Evolutionary conservation across 2,113 vertebrate genomes (phyloP).

Genomic region (Psettodes erumei): DNA sequence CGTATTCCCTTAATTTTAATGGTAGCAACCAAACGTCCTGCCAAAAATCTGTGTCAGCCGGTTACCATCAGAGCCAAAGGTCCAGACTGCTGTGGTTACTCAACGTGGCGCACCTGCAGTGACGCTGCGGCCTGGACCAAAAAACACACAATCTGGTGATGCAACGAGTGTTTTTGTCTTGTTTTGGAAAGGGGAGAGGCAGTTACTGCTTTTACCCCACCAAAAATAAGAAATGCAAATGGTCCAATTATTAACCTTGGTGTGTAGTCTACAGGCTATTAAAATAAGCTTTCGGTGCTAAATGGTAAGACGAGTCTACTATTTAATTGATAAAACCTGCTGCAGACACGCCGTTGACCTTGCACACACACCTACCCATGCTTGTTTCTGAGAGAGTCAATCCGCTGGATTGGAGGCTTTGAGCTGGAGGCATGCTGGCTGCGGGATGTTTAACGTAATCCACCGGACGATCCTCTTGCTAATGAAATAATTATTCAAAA

Average conservation of each 20-base stretch:
- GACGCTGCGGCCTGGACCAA: conserved; percentile 63
- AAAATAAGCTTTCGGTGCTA: not conserved
- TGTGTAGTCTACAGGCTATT: not conserved
- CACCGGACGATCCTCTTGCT: conserved; percentile 21
- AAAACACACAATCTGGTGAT: conserved; percentile 33
- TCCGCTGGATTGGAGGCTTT: conserved; percentile 79
- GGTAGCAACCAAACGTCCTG: conserved; percentile 8
- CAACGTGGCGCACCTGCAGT: conserved; percentile 70
- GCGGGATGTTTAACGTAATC: conserved; percentile 23
- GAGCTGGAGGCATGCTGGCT: conserved; percentile 78
- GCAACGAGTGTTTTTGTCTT: conserved; percentile 45
- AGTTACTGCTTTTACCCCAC: not conserved
- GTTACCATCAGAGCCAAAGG: conserved; percentile 11
- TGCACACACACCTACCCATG: conserved; percentile 83
- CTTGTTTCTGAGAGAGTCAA: conserved; percentile 80
- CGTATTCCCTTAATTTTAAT: not conserved
- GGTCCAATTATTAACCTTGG: too few relatives aligned
- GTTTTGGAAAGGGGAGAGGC: not conserved
- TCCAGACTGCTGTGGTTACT: conserved; percentile 37
- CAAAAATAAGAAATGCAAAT: not conserved
- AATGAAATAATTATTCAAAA: not conserved
- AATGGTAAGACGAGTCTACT: not conserved
- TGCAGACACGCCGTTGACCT: conserved; percentile 77
- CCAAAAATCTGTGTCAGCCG: not conserved
- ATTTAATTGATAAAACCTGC: conserved; percentile 27